These are phyloP conservation scores for Pollenia amentaria DNA, from an alignment of 2,888 invertebrate genomes.

Conservation along the genomic window DNA sequence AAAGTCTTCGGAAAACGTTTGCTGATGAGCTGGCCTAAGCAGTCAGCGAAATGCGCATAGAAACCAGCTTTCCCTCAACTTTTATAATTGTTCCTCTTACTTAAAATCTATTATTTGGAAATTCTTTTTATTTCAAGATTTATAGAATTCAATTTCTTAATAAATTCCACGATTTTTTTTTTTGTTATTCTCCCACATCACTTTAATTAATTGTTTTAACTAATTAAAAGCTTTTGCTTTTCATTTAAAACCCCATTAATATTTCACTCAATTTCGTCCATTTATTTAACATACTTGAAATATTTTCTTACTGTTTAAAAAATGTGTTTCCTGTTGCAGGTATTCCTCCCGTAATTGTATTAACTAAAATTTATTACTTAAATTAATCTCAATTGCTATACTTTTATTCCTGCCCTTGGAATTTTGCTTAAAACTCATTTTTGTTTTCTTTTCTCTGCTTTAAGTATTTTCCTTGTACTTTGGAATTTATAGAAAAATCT, in stretches of 20 bases:
- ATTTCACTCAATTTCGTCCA: constrained; percentile 50
- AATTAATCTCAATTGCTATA: constrained; percentile 70
- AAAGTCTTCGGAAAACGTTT: no score
- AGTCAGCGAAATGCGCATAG: no score
- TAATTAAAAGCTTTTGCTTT: constrained; percentile 62
- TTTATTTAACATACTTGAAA: constrained; percentile 50
- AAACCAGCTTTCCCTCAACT: no score
- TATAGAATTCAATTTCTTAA: neutral
- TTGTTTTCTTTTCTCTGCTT: neutral
- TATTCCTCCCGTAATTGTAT: neutral
- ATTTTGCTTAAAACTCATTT: constrained; percentile 2
- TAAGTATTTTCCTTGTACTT: constrained; percentile 35
- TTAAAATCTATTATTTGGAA: neutral
- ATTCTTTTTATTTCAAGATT: neutral
- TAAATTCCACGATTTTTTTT: neutral
- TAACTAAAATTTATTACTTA: constrained; percentile 69
- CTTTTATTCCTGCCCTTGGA: neutral
- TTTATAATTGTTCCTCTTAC: neutral
- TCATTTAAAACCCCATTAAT: constrained; percentile 64
- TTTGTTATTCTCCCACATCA: neutral
- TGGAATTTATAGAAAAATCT: constrained; percentile 27
- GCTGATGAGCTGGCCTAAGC: no score
- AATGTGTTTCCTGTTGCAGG: neutral
- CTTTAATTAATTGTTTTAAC: constrained; percentile 36
- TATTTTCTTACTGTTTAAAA: constrained; percentile 9